These are phyloP conservation scores for Ichneumon xanthorius DNA, from an alignment of 2,888 invertebrate genomes.

Conservation along the genomic window DNA sequence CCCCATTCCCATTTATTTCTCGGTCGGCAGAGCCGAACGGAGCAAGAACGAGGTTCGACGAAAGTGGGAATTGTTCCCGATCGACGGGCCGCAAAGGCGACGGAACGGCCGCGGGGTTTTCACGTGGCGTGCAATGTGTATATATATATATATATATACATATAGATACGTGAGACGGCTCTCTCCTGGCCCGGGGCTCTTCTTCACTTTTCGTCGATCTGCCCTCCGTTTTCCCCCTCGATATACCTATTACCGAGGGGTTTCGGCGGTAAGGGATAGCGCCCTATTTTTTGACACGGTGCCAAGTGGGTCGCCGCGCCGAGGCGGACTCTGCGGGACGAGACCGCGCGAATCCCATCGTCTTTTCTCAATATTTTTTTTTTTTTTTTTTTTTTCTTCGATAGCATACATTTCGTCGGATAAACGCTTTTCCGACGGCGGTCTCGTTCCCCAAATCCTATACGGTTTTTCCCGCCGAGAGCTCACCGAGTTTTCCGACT, in stretches of 20 bases:
- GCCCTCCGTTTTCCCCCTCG: slow-evolving; percentile 19
- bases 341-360: neutral
- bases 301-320: slow-evolving; percentile 67
- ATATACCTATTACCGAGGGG: slow-evolving; percentile 52
- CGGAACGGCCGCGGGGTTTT: slow-evolving; percentile 17
- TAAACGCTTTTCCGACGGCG: slow-evolving; percentile 40
- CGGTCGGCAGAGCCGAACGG: neutral
- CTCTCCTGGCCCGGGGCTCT: neutral
- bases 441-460: neutral
- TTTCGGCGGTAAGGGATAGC: slow-evolving; percentile 22
- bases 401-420: slow-evolving; percentile 41
- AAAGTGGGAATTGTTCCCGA: slow-evolving; percentile 35
- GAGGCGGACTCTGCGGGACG: slow-evolving; percentile 19
- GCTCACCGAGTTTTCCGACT: neutral
- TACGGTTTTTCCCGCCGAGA: neutral
- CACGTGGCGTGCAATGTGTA: neutral
- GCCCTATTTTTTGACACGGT: slow-evolving; percentile 60
- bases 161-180: slow-evolving; percentile 18
- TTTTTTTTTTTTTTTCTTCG: neutral
- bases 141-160: slow-evolving; percentile 16
- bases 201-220: slow-evolving; percentile 1
- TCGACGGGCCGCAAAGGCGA: neutral
- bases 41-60: slow-evolving; percentile 1
- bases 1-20: neutral
- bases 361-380: neutral